A percentile compares a stretch with the other conserved stretches of the same genome.
These are phyloP conservation scores for Dysdera silvatica DNA, from an alignment of 1,140 invertebrate species.

Conservation along the genomic window DNA sequence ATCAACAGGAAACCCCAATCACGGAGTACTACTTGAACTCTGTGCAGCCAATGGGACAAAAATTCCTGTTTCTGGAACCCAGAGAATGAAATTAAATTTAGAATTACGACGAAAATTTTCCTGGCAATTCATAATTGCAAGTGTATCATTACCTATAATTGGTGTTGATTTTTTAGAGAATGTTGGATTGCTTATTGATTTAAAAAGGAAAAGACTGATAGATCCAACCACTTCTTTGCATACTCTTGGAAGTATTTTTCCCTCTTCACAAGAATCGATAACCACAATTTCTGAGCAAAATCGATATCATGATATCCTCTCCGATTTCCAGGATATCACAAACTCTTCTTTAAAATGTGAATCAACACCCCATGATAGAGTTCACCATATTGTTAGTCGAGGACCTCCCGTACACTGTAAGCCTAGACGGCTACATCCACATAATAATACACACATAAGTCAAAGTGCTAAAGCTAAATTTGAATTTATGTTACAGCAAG, in stretches of 20 bases:
- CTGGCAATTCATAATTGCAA: constrained; percentile 15
- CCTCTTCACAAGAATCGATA: neutral
- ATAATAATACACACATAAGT: neutral
- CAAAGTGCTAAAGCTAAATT: constrained; percentile 10
- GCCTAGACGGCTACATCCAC: constrained; percentile 1
- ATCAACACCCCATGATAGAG: neutral
- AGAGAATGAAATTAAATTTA: neutral
- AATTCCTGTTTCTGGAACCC: constrained; percentile 15
- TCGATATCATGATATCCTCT: neutral
- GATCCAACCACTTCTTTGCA: neutral
- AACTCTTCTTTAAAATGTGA: neutral
- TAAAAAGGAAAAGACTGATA: constrained; percentile 1
- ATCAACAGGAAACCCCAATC: too few relatives aligned
- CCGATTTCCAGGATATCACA: constrained; percentile 3
- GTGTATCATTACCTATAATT: constrained; percentile 23
- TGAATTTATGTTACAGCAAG: constrained; percentile 16
- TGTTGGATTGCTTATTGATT: constrained; percentile 9
- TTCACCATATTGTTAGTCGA: constrained; percentile 10
- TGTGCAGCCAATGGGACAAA: constrained; percentile 23
- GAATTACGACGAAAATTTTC: neutral
- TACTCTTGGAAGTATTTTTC: neutral
- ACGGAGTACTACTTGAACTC: too few relatives aligned
- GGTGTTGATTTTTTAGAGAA: constrained; percentile 21
- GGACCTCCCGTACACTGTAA: constrained; percentile 1
- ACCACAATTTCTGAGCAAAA: neutral